These are phyloP conservation scores for Terrapene triunguis DNA, from an alignment of 2,113 vertebrate species.

Conservation along the genomic window DNA sequence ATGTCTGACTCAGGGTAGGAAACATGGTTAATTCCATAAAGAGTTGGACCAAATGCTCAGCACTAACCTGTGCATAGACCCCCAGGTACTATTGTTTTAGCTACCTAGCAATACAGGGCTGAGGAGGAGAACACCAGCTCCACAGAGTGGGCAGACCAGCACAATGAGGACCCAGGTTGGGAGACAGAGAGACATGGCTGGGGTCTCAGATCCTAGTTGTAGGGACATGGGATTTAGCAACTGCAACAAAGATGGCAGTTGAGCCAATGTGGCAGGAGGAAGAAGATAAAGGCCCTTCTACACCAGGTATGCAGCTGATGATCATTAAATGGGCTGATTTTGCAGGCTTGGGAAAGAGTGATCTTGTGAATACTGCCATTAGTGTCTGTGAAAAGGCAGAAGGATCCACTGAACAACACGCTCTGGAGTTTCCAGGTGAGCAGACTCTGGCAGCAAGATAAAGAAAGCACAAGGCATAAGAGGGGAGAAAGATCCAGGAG, in stretches of 20 bases:
- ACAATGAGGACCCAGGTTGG: neutral
- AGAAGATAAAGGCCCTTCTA: neutral
- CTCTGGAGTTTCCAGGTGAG: neutral
- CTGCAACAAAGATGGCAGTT: neutral
- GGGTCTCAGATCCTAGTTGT: neutral
- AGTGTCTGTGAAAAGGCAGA: neutral
- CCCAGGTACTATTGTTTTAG: neutral
- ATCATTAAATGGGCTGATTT: neutral
- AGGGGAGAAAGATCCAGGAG: neutral
- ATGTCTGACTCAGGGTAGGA: neutral
- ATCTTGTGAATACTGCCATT: neutral
- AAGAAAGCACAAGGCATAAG: neutral
- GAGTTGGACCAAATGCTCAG: neutral
- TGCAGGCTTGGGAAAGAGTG: neutral
- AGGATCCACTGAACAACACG: neutral
- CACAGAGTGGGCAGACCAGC: neutral
- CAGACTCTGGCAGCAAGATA: neutral
- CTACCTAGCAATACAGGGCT: neutral
- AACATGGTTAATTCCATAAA: neutral
- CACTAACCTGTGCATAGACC: neutral
- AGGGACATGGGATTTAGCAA: neutral
- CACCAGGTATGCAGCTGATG: neutral
- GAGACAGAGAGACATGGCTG: neutral
- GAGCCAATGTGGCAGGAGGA: neutral
- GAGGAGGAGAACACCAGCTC: neutral